Base-by-base conservation (phyloP, 2,888 invertebrate species). In the Hirtodrosophila trivittata region DNA sequence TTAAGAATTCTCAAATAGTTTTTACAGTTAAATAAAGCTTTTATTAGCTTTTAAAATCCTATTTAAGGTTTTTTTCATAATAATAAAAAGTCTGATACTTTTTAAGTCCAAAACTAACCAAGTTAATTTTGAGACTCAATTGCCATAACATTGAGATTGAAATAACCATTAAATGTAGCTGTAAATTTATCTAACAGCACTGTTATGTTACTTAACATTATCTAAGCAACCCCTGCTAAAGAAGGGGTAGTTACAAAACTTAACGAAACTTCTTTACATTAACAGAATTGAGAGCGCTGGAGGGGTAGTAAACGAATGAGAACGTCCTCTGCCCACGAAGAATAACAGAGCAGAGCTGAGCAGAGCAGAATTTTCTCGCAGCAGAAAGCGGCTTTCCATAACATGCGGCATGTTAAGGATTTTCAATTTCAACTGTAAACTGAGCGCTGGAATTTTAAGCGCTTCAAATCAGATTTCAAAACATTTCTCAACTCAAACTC, bases 181-280 rank as follows among this genome's bases (percentile, higher is more conserved):
- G 18, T 21, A 21, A 21, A 21, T 3, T 2, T 21, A 21, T 21
- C 18, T 21, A 21, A 21, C 18, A 21, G 18, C 3, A 3, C n/a
- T 51, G 49, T 6, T 1, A 42, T 68, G 52, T 45, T 52, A 38
- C 3, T 18, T 55, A 50, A 58, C 51, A 66, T 78, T 83, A 86
- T 78, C 80, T 75, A 72, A 65, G 18, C 43, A 32, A 59, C 86
- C 86, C 86, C 86, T 73, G 18, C 1, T 3, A 9, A 5, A 1
- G 9, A 0, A 66, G 69, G 76, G 70, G 80, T 30, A 72, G 39
- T 1, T 9, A 0, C 33, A 35, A 8, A 73, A 75, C 70, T 83
- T 69, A 30, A 81, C 80, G 80, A 81, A 73, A 70, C 60, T 65
- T 57, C 73, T 75, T 66, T 60, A 75, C 45, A 57, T 41, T 33